A percentile compares a stretch with the other conserved stretches of the same genome.
Conservation (phyloP, 2,888 invertebrate genomes). For the Melinaea marsaeus region DNA sequence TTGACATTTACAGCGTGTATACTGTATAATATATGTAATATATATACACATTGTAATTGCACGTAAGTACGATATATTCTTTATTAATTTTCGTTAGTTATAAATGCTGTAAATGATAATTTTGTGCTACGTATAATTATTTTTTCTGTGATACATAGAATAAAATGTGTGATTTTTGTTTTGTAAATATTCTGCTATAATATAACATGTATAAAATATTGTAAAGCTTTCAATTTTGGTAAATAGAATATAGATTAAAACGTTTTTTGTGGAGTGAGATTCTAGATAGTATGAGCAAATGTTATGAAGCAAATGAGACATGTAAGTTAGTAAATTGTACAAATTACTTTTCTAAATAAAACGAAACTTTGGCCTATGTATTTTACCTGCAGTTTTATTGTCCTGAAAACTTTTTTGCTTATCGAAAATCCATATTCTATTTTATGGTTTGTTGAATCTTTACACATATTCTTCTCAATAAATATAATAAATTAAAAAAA, state of each 20-base stretch:
- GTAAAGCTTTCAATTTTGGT: conserved; percentile 66
- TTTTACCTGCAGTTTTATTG: conserved; percentile 42
- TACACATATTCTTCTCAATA: too few species aligned
- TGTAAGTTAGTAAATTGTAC: conserved; percentile 70
- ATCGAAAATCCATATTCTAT: too few species aligned
- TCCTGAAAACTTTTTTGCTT: neutral
- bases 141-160: conserved; percentile 77
- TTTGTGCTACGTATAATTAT: conserved; percentile 54
- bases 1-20: conserved; percentile 18
- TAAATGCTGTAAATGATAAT: conserved; percentile 23
- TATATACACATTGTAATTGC: conserved; percentile 3
- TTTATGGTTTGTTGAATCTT: too few species aligned
- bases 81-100: neutral
- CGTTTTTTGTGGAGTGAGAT: conserved; percentile 57
- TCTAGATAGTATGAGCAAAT: conserved; percentile 25
- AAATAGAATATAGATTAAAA: conserved; percentile 42
- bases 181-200: conserved; percentile 55
- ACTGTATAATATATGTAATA: neutral
- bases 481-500: too few species aligned
- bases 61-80: neutral
- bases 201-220: conserved; percentile 35
- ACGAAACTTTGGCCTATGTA: conserved; percentile 76
- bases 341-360: conserved; percentile 77
- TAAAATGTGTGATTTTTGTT: conserved; percentile 53
- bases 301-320: conserved; percentile 32